phyloP scores from a whole-genome alignment of 2,113 vertebrate species.

The Vulpes vulpes region DNA sequence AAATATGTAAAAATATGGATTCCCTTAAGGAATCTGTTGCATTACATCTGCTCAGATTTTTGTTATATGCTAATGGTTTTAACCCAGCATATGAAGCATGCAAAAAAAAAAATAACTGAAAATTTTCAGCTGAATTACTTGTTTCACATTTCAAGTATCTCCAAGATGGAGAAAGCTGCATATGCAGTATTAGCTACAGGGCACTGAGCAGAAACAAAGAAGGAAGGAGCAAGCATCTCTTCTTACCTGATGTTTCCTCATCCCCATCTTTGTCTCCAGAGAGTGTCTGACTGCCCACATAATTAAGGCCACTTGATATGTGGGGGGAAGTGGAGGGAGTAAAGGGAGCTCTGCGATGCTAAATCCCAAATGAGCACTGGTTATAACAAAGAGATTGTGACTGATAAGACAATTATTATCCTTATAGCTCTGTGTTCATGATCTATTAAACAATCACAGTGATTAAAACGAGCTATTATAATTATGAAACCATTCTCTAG shows the following conservation, averaged over 20 bases:
- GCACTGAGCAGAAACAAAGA: conserved; percentile 87
- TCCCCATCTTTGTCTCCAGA: conserved; percentile 80
- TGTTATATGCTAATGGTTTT: conserved; percentile 93
- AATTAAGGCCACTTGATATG: conserved; percentile 88
- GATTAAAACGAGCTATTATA: conserved; percentile 89
- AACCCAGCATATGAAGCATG: conserved; percentile 91
- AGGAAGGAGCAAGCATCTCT: neutral
- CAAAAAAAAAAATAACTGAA: conserved; percentile 85
- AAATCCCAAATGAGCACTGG: conserved; percentile 81
- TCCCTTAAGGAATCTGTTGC: conserved; percentile 93
- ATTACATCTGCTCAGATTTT: conserved; percentile 92
- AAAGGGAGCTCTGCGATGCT: conserved; percentile 63
- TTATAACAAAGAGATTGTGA: conserved; percentile 85
- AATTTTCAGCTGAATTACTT: conserved; percentile 90
- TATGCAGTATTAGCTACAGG: conserved; percentile 86
- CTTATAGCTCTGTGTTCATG: conserved; percentile 80
- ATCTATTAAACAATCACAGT: conserved; percentile 89
- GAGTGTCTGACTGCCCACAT: conserved; percentile 83
- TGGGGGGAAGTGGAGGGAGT: conserved; percentile 76
- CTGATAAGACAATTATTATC: conserved; percentile 86
- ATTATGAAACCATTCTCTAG: conserved; percentile 88
- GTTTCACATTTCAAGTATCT: conserved; percentile 90
- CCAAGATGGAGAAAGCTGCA: conserved; percentile 85
- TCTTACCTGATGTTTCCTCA: conserved; percentile 84
- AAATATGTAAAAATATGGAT: conserved; percentile 95